Conservation (phyloP, 1,140 invertebrate species). For the Dinoponera quadriceps region DNA sequence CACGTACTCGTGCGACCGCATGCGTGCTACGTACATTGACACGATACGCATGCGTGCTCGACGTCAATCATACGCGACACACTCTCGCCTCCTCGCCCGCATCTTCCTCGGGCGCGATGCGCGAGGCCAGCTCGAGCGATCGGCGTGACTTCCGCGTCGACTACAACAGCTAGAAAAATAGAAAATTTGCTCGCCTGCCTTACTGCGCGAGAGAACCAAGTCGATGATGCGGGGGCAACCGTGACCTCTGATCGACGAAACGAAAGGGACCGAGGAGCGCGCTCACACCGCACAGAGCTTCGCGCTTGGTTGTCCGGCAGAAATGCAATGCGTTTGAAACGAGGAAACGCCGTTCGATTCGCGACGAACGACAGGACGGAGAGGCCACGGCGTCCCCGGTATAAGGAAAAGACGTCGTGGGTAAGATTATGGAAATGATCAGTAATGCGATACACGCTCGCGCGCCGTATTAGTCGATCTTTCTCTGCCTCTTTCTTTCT, state of each 20-base stretch:
- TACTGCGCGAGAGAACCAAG: constrained; percentile 66
- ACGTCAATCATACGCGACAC: constrained; percentile 75
- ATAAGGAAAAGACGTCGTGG: background rate
- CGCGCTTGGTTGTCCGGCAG: background rate
- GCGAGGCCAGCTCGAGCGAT: background rate
- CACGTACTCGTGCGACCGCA: constrained; percentile 42
- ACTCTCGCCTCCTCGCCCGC: constrained; percentile 63
- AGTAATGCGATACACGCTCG: background rate
- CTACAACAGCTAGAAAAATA: constrained; percentile 78
- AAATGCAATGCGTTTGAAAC: background rate
- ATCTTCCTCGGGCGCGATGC: background rate
- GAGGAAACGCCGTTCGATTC: constrained; percentile 4
- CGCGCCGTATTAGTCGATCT: constrained; percentile 25
- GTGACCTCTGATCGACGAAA: background rate
- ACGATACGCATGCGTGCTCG: constrained; percentile 51
- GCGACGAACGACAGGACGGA: constrained; percentile 11
- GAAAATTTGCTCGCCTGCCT: constrained; percentile 77
- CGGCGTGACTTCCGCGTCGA: background rate
- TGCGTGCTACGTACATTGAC: constrained; percentile 36
- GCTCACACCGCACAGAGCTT: background rate
- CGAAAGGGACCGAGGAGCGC: background rate
- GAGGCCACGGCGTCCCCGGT: background rate
- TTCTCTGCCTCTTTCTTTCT: too few species aligned
- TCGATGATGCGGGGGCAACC: background rate
- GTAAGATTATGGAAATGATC: constrained; percentile 6